A percentile compares a stretch with the other conserved stretches of the same genome.
Evolutionary conservation across 2,888 invertebrate species (phyloP).

Genomic region (Pyrocoelia pectoralis): DNA sequence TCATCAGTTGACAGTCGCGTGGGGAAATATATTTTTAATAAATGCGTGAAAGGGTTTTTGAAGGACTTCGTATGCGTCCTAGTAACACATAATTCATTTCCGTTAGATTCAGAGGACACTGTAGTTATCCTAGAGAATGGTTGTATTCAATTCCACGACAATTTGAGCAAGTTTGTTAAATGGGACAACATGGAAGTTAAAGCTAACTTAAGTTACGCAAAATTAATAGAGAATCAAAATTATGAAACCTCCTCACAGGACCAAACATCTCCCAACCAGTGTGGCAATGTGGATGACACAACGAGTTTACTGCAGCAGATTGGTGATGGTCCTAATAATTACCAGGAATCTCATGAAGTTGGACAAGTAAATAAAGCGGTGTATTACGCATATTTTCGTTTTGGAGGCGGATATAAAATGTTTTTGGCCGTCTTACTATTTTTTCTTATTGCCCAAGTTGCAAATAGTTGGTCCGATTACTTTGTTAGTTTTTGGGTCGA

Average conservation of each 20-base stretch:
- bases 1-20: constrained; percentile 80
- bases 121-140: constrained; percentile 66
- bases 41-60: constrained; percentile 69
- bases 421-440: constrained; percentile 37
- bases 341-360: constrained; percentile 43
- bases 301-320: not conserved
- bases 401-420: constrained; percentile 43
- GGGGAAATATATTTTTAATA: constrained; percentile 72
- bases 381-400: constrained; percentile 45
- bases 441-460: constrained; percentile 40
- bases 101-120: constrained; percentile 61
- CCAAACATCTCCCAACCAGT: too few species aligned
- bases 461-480: constrained; percentile 42
- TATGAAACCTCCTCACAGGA: too few species aligned
- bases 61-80: constrained; percentile 65
- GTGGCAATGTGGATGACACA: too few species aligned
- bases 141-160: constrained; percentile 66
- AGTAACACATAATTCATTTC: constrained; percentile 72
- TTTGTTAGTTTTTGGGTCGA: constrained; percentile 42
- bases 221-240: too few species aligned
- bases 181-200: constrained; percentile 15
- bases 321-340: constrained; percentile 25
- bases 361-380: constrained; percentile 43
- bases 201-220: constrained; percentile 20
- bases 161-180: constrained; percentile 58